Evolutionary conservation across 1,140 invertebrate genomes (phyloP).

Genomic region (Carcinoscorpius rotundicauda): DNA sequence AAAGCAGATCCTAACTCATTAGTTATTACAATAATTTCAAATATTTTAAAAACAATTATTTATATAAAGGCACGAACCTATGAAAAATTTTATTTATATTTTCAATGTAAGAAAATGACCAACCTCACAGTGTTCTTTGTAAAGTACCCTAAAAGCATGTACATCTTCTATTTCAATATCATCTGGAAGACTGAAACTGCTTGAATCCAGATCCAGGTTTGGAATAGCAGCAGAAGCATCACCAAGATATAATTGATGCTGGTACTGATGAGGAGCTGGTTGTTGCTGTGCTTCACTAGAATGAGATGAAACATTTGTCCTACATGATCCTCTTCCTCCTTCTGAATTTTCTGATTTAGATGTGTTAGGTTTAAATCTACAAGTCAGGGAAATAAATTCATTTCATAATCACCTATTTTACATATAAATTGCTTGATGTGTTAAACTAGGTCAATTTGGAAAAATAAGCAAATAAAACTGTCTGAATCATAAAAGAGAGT

Average conservation of each 20-base stretch:
- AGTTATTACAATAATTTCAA: no score
- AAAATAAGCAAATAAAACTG: no score
- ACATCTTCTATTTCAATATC: conserved; percentile 64
- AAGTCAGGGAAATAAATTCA: no score
- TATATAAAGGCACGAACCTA: conserved; percentile 6
- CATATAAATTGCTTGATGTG: no score
- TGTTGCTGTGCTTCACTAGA: conserved; percentile 7
- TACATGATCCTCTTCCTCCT: conserved; percentile 14
- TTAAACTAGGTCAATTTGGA: no score
- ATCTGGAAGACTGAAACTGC: conserved; percentile 48
- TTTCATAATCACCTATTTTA: no score
- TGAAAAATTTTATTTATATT: no score
- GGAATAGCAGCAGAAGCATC: conserved; percentile 66
- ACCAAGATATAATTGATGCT: conserved; percentile 57
- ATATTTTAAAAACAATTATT: no score
- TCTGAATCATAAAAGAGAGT: no score
- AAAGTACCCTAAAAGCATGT: conserved; percentile 64
- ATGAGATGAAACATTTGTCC: conserved; percentile 9
- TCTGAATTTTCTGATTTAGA: conserved; percentile 17
- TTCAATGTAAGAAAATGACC: no score
- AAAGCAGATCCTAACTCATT: no score
- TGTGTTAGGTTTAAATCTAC: no score
- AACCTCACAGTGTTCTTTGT: conserved; percentile 78
- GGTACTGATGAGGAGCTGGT: conserved; percentile 20
- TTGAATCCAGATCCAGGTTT: conserved; percentile 61